Base-by-base conservation (phyloP, 1,140 invertebrate species). In the Helicoverpa armigera region DNA sequence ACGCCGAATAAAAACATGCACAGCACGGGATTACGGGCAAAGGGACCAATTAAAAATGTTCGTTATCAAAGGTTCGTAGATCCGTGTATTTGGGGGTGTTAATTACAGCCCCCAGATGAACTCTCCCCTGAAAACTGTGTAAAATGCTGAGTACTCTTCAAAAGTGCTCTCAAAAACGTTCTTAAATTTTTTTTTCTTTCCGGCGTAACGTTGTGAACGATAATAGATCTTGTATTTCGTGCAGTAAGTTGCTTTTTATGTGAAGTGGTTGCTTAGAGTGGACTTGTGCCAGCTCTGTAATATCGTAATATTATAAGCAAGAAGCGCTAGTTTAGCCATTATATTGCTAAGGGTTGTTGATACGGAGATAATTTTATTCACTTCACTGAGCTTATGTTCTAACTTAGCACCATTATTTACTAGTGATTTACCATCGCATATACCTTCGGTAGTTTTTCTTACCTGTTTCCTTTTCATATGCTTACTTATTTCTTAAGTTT, bases 21-120 rank as follows among this genome's bases (percentile, higher is more conserved):
- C 10, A 60, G 54, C 48, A 73, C 23, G 7, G 54, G 72, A 18
- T 58, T 74, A 60, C 53, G 14, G 14, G 31, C 29, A 51, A 54
- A 56, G 23, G 70, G 70, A 12, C 54, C 72, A 74, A 74, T 74
- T 74, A 74, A 74, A 74, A 74, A 74, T 18, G 11, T 56, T 60
- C 72, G 72, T 60, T 74, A 74, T 73, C 53, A 58, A 74, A 74
- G 72, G 31, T 18, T 5, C 70, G 53, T 16, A n/a, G 53, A 60
- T 18, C 35, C 72, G 31, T 18, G 31, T 35, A 73, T 56, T 74
- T 11, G 29, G 54, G 16, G 43, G 29, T 60, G 50, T 53, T 35
- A 73, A 70, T 70, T 53, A 18, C 67, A 53, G 10, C 67, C 67
- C 67, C 70, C 13, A 50, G 51, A 58, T 58, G 53, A 43, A 74